phyloP scores from a whole-genome alignment of 2,113 vertebrate genomes.

The Gopherus evgoodei region DNA sequence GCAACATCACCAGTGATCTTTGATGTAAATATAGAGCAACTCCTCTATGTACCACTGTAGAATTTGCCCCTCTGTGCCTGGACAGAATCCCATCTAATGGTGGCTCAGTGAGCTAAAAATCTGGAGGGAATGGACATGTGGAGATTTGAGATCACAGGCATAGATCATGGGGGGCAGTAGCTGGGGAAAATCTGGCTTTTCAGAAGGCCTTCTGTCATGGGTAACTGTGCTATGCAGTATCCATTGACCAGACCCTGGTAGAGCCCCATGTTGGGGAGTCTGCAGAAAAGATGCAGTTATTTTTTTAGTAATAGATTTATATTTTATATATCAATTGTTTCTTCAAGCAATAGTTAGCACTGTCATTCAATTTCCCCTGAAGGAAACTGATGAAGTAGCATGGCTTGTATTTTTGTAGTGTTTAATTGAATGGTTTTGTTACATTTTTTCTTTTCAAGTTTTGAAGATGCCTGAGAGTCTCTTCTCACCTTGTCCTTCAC shows the following conservation, averaged over 20 bases:
- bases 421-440: not conserved
- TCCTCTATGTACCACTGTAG: not conserved
- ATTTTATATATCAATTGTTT: not conserved
- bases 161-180: not conserved
- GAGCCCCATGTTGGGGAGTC: not conserved
- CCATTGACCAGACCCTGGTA: not conserved
- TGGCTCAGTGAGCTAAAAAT: not conserved
- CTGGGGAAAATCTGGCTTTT: not conserved
- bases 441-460: not conserved
- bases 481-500: not conserved
- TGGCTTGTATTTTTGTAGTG: not conserved
- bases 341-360: not conserved
- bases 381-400: not conserved
- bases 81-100: not conserved
- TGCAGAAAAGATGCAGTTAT: not conserved
- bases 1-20: not conserved
- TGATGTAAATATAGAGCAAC: too few species aligned
- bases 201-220: not conserved
- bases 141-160: constrained; percentile 1
- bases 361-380: too few species aligned
- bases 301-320: not conserved
- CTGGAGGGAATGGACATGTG: not conserved
- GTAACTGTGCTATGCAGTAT: not conserved
- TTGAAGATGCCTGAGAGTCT: not conserved
- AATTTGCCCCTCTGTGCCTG: not conserved